phyloP scores from a whole-genome alignment of 2,888 invertebrate species.

The Gymnosoma rotundatum region DNA sequence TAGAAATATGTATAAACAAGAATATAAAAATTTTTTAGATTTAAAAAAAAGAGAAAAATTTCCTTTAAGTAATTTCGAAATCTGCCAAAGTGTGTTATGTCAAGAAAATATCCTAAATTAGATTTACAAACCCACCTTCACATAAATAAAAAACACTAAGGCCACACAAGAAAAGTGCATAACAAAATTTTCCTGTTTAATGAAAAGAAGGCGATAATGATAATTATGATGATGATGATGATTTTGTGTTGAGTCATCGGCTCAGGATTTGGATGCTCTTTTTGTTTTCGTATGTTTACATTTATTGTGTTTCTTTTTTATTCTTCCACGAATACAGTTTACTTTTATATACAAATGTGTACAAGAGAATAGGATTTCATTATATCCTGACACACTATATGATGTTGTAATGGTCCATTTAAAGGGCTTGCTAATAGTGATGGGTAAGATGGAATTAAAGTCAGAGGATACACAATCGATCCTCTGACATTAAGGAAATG shows the following conservation, averaged over 20 bases:
- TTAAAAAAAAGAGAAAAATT: background rate
- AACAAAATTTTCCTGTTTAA: constrained; percentile 73
- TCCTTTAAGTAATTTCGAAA: constrained; percentile 13
- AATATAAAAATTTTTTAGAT: background rate
- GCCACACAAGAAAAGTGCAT: background rate
- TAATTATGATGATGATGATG: constrained; percentile 54
- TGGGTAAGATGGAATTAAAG: too few relatives aligned
- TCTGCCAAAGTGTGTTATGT: background rate
- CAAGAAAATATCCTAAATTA: background rate
- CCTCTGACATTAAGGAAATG: too few relatives aligned
- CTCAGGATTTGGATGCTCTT: constrained; percentile 63
- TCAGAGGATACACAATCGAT: too few relatives aligned
- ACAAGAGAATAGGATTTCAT: constrained; percentile 34
- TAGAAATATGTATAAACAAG: background rate
- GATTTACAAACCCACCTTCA: constrained; percentile 2
- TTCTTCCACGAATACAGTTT: constrained; percentile 35
- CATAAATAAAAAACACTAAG: background rate
- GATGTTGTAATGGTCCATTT: constrained; percentile 27
- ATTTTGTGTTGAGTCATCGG: constrained; percentile 75
- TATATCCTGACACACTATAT: constrained; percentile 53
- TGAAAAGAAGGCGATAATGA: constrained; percentile 41
- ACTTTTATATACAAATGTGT: background rate
- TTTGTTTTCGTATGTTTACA: constrained; percentile 19
- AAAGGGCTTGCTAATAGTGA: background rate
- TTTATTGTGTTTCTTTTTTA: constrained; percentile 18